Conservation (phyloP, 2,113 vertebrate species). For the Rhea americana region DNA sequence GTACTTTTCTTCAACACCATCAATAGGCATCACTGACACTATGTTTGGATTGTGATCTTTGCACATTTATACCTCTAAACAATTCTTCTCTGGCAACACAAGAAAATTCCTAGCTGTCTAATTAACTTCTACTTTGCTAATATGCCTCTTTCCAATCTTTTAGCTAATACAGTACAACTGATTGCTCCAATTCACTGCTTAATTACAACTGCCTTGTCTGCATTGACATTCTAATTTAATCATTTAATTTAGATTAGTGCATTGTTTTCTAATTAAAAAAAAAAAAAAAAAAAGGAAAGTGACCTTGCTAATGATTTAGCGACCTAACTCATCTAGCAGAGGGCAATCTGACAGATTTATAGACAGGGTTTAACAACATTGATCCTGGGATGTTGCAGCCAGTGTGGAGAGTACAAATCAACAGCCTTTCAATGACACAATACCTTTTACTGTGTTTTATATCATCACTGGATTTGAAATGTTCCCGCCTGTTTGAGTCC, state of each 20-base stretch:
- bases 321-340: neutral
- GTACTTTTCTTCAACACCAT: neutral
- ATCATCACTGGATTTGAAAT: neutral
- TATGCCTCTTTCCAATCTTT: neutral
- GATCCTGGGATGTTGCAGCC: neutral
- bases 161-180: neutral
- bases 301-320: neutral
- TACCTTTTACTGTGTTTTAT: neutral
- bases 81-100: neutral
- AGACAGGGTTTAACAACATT: constrained; percentile 6
- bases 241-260: constrained; percentile 2
- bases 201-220: neutral
- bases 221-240: constrained; percentile 14
- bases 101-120: neutral
- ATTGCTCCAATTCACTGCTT: neutral
- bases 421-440: neutral
- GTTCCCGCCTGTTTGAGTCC: neutral
- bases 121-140: constrained; percentile 14
- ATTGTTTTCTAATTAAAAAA: neutral
- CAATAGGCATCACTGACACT: neutral
- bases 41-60: neutral
- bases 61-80: neutral
- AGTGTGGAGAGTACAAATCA: neutral
- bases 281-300: neutral
- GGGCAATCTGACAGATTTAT: constrained; percentile 2